A percentile compares a stretch with the other conserved stretches of the same genome.
phyloP scores from a whole-genome alignment of 2,888 invertebrate genomes.

The Drosophila neonasuta region DNA sequence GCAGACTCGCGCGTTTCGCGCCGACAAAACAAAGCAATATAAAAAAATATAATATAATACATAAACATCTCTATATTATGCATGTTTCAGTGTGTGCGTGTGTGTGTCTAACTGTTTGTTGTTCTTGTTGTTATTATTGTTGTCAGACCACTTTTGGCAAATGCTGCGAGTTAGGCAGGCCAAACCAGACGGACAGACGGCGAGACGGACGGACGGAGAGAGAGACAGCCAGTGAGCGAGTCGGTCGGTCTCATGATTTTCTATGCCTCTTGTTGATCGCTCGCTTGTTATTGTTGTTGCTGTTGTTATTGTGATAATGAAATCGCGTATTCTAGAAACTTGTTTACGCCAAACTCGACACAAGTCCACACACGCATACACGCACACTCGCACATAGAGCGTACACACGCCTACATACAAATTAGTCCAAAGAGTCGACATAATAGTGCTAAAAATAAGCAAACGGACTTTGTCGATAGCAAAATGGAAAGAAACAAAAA shows the following conservation, averaged over 20 bases:
- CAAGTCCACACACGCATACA: slow-evolving; percentile 30
- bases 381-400: slow-evolving; percentile 30
- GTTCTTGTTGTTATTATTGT: slow-evolving; percentile 26
- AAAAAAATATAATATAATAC: slow-evolving; percentile 7
- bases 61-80: slow-evolving; percentile 17
- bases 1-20: slow-evolving; percentile 8
- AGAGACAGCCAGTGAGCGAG: slow-evolving; percentile 18
- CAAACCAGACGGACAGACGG: slow-evolving; percentile 35
- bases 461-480: slow-evolving; percentile 20
- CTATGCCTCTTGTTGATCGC: slow-evolving; percentile 32
- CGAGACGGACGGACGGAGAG: slow-evolving; percentile 16
- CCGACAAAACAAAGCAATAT: slow-evolving; percentile 44
- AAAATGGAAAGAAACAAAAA: slow-evolving; percentile 8
- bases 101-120: slow-evolving; percentile 32
- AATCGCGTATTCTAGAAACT: slow-evolving; percentile 73
- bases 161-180: slow-evolving; percentile 34
- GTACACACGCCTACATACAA: slow-evolving; percentile 47
- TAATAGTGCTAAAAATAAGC: slow-evolving; percentile 62
- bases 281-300: slow-evolving; percentile 12
- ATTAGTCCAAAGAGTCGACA: slow-evolving; percentile 52
- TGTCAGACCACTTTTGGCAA: slow-evolving; percentile 61
- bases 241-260: slow-evolving; percentile 67
- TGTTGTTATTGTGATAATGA: slow-evolving; percentile 65
- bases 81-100: slow-evolving; percentile 5
- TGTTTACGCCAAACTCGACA: slow-evolving; percentile 72